These are phyloP conservation scores for Pseudomyrmex flavicornis DNA, from an alignment of 1,140 invertebrate species.

Conservation along the genomic window DNA sequence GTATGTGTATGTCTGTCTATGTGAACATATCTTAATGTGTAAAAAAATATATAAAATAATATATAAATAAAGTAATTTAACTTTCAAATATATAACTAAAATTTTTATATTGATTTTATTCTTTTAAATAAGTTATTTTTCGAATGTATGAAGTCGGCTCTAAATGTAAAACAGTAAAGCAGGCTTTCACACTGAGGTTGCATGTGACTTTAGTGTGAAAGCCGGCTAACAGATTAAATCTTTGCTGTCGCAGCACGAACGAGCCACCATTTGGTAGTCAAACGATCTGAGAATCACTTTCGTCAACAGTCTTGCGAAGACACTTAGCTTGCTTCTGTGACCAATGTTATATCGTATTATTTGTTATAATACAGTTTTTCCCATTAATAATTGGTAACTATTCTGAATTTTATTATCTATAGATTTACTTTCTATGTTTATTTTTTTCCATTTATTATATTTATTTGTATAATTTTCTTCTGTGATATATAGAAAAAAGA, in stretches of 20 bases:
- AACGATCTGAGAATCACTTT: conserved; percentile 49
- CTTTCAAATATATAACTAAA: neutral
- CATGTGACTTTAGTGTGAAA: too few relatives aligned
- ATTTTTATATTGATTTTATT: neutral
- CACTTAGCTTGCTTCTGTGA: conserved; percentile 25
- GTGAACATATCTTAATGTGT: too few relatives aligned
- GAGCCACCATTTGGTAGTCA: conserved; percentile 54
- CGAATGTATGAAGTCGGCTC: too few relatives aligned
- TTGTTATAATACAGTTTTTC: too few relatives aligned
- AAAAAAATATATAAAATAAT: too few relatives aligned
- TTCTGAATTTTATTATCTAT: too few relatives aligned
- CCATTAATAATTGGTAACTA: too few relatives aligned
- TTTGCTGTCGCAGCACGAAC: conserved; percentile 49
- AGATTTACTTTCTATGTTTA: neutral
- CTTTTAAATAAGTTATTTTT: neutral
- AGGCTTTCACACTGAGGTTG: too few relatives aligned
- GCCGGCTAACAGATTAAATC: conserved; percentile 7
- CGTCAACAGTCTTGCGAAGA: conserved; percentile 13
- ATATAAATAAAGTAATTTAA: neutral
- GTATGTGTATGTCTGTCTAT: too few relatives aligned
- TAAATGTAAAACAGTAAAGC: too few relatives aligned
- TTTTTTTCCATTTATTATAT: conserved; percentile 1
- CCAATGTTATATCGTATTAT: conserved; percentile 23
- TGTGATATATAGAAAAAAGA: too few relatives aligned
- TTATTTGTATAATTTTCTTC: neutral